Conservation (phyloP, 2,797 vertebrate genomes). For the Chlorospingus flavigularis region DNA sequence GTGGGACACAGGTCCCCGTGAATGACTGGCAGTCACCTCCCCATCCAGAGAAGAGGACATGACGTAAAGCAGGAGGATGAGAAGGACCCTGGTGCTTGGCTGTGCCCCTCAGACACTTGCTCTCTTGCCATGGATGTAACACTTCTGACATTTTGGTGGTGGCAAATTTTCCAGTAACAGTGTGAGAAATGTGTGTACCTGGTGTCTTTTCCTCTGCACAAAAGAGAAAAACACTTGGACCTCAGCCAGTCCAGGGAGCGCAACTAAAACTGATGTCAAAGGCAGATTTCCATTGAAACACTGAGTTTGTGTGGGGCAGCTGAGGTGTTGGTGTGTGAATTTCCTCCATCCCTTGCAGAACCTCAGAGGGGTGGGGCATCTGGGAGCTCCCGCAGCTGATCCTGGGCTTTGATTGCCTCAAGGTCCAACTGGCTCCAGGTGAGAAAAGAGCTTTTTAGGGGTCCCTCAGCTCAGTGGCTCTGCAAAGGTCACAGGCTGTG, state of each 20-base stretch:
- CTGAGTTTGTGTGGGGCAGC: background rate
- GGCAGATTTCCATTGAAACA: background rate
- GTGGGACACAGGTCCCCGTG: background rate
- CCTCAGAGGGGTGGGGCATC: background rate
- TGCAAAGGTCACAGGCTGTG: accelerated
- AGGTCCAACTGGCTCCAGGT: background rate
- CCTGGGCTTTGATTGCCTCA: accelerated
- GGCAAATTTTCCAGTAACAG: background rate
- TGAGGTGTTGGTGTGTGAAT: accelerated
- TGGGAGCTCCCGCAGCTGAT: background rate
- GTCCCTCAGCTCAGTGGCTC: accelerated
- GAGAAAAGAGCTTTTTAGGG: background rate
- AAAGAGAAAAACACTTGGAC: background rate
- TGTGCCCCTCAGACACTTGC: background rate
- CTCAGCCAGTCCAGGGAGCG: background rate
- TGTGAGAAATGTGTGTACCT: background rate
- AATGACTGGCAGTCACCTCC: background rate
- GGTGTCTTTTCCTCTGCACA: background rate
- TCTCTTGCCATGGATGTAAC: background rate
- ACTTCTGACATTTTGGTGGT: background rate
- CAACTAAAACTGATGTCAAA: background rate
- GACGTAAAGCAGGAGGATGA: background rate
- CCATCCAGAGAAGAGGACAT: background rate
- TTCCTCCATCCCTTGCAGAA: background rate
- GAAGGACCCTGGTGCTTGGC: background rate